phyloP scores from a whole-genome alignment of 2,888 invertebrate genomes.

The Eustalomyia histrio region DNA sequence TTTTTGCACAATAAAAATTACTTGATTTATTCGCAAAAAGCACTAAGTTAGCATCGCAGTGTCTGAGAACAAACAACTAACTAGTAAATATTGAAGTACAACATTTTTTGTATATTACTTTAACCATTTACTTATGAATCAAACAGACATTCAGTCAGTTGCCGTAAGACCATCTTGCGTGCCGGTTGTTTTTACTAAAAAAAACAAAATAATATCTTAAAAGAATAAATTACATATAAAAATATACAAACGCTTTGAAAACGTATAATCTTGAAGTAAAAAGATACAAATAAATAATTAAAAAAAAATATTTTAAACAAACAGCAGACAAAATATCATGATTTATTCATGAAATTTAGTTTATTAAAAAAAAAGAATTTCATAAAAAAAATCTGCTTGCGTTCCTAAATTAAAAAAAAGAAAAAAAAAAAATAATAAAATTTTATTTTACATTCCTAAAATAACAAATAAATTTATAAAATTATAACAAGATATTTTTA shows the following conservation, averaged over 20 bases:
- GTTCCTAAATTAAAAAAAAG: neutral
- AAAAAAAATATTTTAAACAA: slow-evolving; percentile 10
- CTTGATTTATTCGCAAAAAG: too few relatives aligned
- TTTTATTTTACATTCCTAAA: neutral
- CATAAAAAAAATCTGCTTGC: neutral
- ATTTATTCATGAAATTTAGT: neutral
- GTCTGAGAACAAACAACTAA: neutral
- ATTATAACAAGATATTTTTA: neutral
- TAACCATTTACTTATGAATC: slow-evolving; percentile 52
- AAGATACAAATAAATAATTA: slow-evolving; percentile 16
- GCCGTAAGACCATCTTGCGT: slow-evolving; percentile 66
- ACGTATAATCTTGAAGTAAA: slow-evolving; percentile 10
- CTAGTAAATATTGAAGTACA: slow-evolving; percentile 16
- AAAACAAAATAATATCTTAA: neutral
- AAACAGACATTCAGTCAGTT: slow-evolving; percentile 56
- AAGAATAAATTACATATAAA: neutral
- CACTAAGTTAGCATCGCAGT: too few relatives aligned
- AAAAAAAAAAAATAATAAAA: neutral
- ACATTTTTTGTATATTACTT: slow-evolving; percentile 44
- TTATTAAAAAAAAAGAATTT: neutral
- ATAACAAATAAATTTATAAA: neutral
- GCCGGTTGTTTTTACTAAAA: slow-evolving; percentile 49
- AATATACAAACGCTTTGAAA: slow-evolving; percentile 3
- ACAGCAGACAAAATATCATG: neutral
- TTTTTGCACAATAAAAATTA: too few relatives aligned